phyloP scores from a whole-genome alignment of 2,113 vertebrate genomes.

The Epinephelus fuscoguttatus region DNA sequence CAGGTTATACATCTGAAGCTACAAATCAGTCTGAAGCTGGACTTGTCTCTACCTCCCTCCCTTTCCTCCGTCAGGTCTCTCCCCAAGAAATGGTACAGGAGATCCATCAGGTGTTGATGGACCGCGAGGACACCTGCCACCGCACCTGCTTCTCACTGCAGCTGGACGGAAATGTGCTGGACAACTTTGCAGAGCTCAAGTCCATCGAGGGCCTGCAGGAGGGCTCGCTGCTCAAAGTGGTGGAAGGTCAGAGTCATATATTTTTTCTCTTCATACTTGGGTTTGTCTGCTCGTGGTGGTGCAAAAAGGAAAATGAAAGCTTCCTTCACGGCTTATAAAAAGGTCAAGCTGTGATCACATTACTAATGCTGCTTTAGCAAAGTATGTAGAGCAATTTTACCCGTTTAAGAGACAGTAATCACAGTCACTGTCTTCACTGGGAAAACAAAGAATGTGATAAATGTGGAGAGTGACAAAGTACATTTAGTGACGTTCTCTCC shows the following conservation, averaged over 20 bases:
- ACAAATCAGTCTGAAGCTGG: neutral
- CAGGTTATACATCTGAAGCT: neutral
- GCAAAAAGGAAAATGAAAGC: neutral
- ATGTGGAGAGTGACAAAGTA: too few species aligned
- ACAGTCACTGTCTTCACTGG: neutral
- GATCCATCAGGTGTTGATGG: slow-evolving; percentile 98
- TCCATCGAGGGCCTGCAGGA: slow-evolving; percentile 98
- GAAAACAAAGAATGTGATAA: neutral
- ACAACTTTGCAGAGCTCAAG: slow-evolving; percentile 98
- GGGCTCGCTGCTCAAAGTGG: slow-evolving; percentile 94
- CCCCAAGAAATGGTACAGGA: slow-evolving; percentile 99
- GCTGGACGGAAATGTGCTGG: slow-evolving; percentile 95
- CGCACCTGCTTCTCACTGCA: slow-evolving; percentile 98
- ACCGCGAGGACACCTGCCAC: slow-evolving; percentile 97
- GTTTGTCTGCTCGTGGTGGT: neutral
- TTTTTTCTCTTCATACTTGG: neutral
- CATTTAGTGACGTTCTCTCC: too few species aligned
- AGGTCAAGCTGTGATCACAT: neutral
- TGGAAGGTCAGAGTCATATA: slow-evolving; percentile 89
- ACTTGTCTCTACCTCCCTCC: neutral
- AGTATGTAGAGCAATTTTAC: neutral
- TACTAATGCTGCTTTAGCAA: neutral
- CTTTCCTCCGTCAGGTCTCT: slow-evolving; percentile 87
- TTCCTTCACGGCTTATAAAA: neutral
- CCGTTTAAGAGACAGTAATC: neutral